Evolutionary conservation across 2,888 invertebrate genomes (phyloP), one percentile per base, ranked within the genome.

Genomic region (Dione juno): DNA sequence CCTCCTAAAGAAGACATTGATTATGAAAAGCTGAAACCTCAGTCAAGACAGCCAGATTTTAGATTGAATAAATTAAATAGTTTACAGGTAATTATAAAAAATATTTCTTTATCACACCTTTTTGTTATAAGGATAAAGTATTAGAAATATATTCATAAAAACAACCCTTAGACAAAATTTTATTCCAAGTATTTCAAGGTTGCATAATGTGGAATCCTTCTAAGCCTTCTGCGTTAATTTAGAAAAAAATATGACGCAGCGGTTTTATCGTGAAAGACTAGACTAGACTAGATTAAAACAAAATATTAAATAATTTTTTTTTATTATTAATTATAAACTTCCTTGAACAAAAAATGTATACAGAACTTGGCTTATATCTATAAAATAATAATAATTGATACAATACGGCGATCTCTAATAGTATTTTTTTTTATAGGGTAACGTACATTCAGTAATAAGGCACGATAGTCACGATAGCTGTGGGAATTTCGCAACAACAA

Each of bases 401-500:
- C 5, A n/a, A n/a, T n/a, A n/a, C n/a, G 14, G 13, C 14, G 28
- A 41, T 59, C 8, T 21, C 21, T 21, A 59, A 7, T 40, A 40
- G 8, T 1, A n/a, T 11, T 37, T 37, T 16, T 1, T 37, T 11
- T 54, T 54, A 40, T 48, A 94, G 94, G 92, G 93, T 40, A 84
- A 85, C 67, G 82, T 93, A 7, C 76, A 80, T n/a, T 76, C 85
- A 43, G 79, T 93, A 70, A 85, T 89, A 64, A 84, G 85, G 0
- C 89, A 91, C 63, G 90, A 90, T 76, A 90, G 92, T 73, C 91
- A 89, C 77, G 88, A 88, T 7, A 67, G 77, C 7, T 94, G 94
- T 78, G 85, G 84, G 5, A 93, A 95, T 81, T 94, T 87, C 80
- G 87, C 92, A 11, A 90, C 94, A 1, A 89, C 86, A 0, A 93